phyloP scores from a whole-genome alignment of 2,888 invertebrate genomes.

The Blastobasis adustella region DNA sequence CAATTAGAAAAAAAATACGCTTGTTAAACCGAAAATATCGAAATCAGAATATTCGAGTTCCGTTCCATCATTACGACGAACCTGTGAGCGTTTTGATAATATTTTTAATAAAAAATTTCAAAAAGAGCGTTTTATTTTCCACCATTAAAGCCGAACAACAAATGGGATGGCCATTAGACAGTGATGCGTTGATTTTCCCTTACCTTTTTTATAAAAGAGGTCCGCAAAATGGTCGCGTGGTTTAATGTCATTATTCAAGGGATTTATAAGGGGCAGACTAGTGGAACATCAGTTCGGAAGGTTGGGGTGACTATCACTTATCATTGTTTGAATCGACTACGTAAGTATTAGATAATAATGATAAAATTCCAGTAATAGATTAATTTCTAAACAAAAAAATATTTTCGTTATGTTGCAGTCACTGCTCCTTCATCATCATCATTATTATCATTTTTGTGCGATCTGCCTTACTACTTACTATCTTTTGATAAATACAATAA shows the following conservation, averaged over 20 bases:
- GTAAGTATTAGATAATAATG: too few relatives aligned
- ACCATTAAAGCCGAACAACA: slow-evolving; percentile 18
- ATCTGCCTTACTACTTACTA: too few relatives aligned
- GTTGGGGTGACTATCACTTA: background rate
- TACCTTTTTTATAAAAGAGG: slow-evolving; percentile 26
- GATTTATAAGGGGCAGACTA: background rate
- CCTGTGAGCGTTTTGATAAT: slow-evolving; percentile 31
- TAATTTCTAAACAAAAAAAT: too few relatives aligned
- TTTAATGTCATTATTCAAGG: slow-evolving; percentile 29
- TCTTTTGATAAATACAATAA: too few relatives aligned
- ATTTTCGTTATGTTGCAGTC: too few relatives aligned
- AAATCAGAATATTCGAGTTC: too few relatives aligned
- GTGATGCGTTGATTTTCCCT: slow-evolving; percentile 26
- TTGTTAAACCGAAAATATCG: too few relatives aligned
- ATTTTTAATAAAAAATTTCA: slow-evolving; percentile 49
- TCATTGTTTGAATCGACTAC: slow-evolving; percentile 13
- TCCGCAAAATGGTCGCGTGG: slow-evolving; percentile 36
- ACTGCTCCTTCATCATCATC: too few relatives aligned
- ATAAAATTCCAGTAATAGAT: too few relatives aligned
- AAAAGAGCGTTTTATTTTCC: slow-evolving; percentile 54
- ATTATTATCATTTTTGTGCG: too few relatives aligned
- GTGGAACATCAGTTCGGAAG: too few relatives aligned
- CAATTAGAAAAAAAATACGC: too few relatives aligned
- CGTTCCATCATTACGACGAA: background rate
- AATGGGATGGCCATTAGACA: slow-evolving; percentile 30